These are phyloP conservation scores for Rhinolophus ferrumequinum DNA, from an alignment of 2,113 vertebrate species.

Conservation along the genomic window DNA sequence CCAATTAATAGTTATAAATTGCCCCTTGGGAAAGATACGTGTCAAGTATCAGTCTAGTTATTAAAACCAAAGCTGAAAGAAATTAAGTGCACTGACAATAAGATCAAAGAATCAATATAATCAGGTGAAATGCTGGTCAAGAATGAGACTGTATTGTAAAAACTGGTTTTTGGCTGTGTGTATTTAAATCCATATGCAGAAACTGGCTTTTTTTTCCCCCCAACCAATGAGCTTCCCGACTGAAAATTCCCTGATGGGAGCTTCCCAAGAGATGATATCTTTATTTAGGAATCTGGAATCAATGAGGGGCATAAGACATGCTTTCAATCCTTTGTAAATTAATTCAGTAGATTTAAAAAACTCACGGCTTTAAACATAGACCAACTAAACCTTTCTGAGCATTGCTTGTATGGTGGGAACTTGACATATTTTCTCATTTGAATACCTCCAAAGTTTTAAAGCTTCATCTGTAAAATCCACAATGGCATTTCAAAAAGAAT, in stretches of 20 bases:
- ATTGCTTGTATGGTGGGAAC: background rate
- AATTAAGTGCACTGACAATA: conserved; percentile 44
- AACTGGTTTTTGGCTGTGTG: background rate
- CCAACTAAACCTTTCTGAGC: background rate
- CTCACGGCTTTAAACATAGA: background rate
- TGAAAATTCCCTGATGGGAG: background rate
- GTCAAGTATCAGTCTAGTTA: conserved; percentile 55
- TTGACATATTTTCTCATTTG: background rate
- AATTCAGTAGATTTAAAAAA: background rate
- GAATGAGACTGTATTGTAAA: background rate
- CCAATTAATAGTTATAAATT: conserved; percentile 61
- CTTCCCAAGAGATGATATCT: background rate
- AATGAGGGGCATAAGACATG: background rate
- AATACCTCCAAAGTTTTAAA: background rate
- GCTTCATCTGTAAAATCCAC: background rate
- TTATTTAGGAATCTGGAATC: background rate
- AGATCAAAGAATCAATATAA: conserved; percentile 65
- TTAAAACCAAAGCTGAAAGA: conserved; percentile 47
- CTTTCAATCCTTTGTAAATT: background rate
- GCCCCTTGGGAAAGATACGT: conserved; percentile 1
- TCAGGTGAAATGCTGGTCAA: background rate
- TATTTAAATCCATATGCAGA: background rate
- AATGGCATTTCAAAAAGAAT: background rate
- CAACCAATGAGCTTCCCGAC: background rate
- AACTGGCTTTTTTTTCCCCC: background rate